These are phyloP conservation scores for Sternotherus odoratus DNA, from an alignment of 2,797 vertebrate genomes.

Conservation along the genomic window DNA sequence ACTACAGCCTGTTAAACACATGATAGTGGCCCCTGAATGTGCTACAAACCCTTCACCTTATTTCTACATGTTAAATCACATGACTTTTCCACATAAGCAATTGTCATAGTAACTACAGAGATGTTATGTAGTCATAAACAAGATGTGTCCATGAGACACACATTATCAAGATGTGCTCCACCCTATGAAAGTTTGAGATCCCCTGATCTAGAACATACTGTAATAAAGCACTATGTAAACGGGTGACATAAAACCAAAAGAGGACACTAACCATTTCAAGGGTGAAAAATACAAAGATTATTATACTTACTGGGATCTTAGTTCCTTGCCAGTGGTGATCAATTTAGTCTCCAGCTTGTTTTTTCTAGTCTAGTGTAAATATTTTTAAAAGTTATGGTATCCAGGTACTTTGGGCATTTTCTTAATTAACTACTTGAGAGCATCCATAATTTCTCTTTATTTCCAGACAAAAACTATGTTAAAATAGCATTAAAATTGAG, in stretches of 20 bases:
- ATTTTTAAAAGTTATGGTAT: neutral
- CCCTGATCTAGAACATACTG: neutral
- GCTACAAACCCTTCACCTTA: neutral
- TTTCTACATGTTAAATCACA: neutral
- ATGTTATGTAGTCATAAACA: neutral
- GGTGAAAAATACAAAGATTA: neutral
- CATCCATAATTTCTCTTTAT: neutral
- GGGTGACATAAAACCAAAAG: neutral
- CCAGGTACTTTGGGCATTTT: neutral
- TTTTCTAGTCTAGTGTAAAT: constrained; percentile 81
- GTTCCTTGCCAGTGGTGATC: constrained; percentile 86
- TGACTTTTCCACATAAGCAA: neutral
- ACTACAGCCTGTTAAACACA: neutral
- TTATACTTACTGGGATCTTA: constrained; percentile 88
- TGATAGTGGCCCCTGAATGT: neutral
- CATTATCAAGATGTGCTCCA: neutral
- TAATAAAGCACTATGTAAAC: neutral
- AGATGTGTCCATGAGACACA: neutral
- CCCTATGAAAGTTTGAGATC: neutral
- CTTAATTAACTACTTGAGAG: neutral
- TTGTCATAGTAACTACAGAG: neutral
- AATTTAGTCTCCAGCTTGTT: constrained; percentile 86
- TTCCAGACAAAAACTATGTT: constrained; percentile 3
- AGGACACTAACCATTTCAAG: neutral
- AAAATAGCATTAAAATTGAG: neutral